Base-by-base conservation (phyloP, 1,140 invertebrate genomes). In the Pogonognathellus flavescens region DNA sequence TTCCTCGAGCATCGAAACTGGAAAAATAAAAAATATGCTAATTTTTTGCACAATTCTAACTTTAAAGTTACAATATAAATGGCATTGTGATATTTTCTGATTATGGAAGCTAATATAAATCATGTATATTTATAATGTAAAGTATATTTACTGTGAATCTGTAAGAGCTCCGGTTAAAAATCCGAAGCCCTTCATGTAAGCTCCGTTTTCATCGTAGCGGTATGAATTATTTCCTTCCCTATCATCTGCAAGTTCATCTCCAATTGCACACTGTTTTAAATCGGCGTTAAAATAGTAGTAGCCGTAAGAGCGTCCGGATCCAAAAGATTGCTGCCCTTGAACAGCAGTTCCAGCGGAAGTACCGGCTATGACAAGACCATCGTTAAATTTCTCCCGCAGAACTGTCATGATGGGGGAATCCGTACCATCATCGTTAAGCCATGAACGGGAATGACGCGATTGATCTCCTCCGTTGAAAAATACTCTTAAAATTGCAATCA, bases 401-500 rank as follows among this genome's bases (percentile, higher is more conserved):
- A 55, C 70, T 18, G 41, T 18, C 82, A 86, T 80, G n/a, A 86
- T 84, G 10, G 84, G 66, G 3, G 82, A 57, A 81, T 86, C 85
- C 4, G 53, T 55, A 5, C 82, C 85, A 60, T 86, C 82, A n/a
- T 83, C 82, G 25, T 86, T 83, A 4, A 86, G 53, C 85, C 85
- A 86, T 50, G 52, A 60, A 10, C 85, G 66, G 2, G 82, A 10
- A 59, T 86, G 85, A 6, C 85, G 9, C 0, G 85, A 84, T 70
- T 86, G 85, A 25, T 86, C 85, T 3, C 85, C 85, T 4, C 85
- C 85, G n/a, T 86, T 86, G 22, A 86, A 86, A 49, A 86, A 86
- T 14, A 86, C 55, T 0, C 85, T 86, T n/a, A 7, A 53, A n/a
- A n/a, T n/a, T n/a, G n/a, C n/a, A n/a, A n/a, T n/a, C n/a, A n/a